These are phyloP conservation scores for Zosterops pallidus DNA, from an alignment of 2,113 vertebrate genomes.

Conservation along the genomic window DNA sequence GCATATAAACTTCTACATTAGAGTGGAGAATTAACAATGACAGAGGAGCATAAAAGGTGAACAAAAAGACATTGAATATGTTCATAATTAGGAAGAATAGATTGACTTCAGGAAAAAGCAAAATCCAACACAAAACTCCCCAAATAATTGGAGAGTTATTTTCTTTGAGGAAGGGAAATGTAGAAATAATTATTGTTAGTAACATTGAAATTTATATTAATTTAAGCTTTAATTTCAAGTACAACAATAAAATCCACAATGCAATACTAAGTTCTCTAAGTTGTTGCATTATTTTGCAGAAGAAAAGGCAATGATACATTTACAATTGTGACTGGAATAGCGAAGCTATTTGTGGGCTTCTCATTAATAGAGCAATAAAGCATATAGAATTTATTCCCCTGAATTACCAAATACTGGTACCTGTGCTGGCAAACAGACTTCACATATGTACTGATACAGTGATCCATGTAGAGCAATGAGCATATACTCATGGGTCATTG, in stretches of 20 bases:
- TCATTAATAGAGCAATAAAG: neutral
- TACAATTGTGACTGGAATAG: neutral
- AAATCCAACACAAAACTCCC: neutral
- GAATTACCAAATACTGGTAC: neutral
- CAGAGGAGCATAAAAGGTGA: neutral
- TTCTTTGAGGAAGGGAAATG: neutral
- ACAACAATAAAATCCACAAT: neutral
- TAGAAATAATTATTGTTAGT: neutral
- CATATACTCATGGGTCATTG: neutral
- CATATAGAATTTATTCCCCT: neutral
- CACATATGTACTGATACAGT: neutral
- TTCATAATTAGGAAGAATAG: neutral
- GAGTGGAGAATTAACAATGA: neutral
- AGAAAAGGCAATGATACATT: neutral
- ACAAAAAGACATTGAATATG: neutral
- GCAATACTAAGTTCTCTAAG: neutral
- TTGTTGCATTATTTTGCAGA: neutral
- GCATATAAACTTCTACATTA: neutral
- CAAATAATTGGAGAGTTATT: neutral
- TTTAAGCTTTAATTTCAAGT: neutral
- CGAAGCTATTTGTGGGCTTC: neutral
- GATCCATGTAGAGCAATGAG: neutral
- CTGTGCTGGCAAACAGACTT: neutral
- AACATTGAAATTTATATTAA: neutral
- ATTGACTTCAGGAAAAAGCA: neutral